These are phyloP conservation scores for Aporophyla nigra DNA, from an alignment of 2,888 invertebrate genomes.

Conservation along the genomic window DNA sequence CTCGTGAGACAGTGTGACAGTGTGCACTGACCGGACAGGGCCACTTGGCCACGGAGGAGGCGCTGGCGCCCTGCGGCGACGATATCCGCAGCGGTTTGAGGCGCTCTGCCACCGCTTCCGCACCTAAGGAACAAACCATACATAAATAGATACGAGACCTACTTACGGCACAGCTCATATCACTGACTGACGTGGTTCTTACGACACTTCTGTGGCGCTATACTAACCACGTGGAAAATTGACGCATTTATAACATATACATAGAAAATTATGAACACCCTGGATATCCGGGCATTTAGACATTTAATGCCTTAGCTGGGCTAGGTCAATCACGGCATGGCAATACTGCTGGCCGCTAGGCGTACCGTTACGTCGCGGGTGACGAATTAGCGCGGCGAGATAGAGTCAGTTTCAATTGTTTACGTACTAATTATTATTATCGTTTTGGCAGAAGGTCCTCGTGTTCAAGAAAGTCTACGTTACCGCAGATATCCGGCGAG, in stretches of 20 bases:
- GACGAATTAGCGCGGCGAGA: background rate
- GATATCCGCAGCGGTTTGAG: conserved; percentile 85
- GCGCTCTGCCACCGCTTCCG: conserved; percentile 82
- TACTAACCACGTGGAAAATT: too few species aligned
- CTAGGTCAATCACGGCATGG: background rate
- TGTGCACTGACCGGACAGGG: conserved; percentile 88
- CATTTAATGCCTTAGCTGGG: background rate
- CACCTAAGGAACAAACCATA: conserved; percentile 69
- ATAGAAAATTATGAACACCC: background rate
- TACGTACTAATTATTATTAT: background rate
- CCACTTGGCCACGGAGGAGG: conserved; percentile 87
- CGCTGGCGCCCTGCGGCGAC: conserved; percentile 82
- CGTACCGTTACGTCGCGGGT: background rate
- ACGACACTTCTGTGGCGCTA: background rate
- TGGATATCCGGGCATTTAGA: background rate
- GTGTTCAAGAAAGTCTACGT: conserved; percentile 9
- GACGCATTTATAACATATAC: background rate
- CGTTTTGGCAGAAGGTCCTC: background rate
- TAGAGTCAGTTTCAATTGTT: background rate
- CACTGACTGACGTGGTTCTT: background rate
- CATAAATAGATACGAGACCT: background rate
- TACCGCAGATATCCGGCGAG: conserved; percentile 74
- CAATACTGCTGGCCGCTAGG: background rate
- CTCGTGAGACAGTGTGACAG: background rate
- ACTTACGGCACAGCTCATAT: background rate